These are phyloP conservation scores for Semibalanus balanoides DNA, from an alignment of 1,140 invertebrate genomes.

Conservation along the genomic window DNA sequence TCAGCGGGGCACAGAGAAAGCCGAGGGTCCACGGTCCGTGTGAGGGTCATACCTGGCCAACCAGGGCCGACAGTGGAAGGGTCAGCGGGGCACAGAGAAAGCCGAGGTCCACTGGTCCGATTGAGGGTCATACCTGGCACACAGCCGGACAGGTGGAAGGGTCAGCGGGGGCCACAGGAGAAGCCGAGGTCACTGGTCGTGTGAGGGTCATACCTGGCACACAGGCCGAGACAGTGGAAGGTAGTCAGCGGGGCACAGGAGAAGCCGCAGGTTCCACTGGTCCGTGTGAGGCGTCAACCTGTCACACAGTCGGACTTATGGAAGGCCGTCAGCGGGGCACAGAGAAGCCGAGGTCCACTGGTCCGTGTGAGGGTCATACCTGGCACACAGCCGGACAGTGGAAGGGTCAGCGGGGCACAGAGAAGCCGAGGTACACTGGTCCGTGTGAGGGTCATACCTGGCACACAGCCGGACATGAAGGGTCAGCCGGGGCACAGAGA, in stretches of 20 bases:
- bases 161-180: too few relatives aligned
- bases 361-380: slow-evolving; percentile 61
- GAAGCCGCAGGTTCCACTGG: slow-evolving; percentile 78
- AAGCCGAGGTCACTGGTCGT: too few relatives aligned
- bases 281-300: slow-evolving; percentile 61
- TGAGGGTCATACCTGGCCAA: too few relatives aligned
- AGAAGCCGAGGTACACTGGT: neutral
- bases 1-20: slow-evolving; percentile 37
- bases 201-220: too few relatives aligned
- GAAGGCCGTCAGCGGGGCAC: slow-evolving; percentile 13
- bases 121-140: too few relatives aligned
- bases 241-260: too few relatives aligned
- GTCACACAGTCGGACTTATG: slow-evolving; percentile 8
- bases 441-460: slow-evolving; percentile 21
- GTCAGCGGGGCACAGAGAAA: too few relatives aligned
- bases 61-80: too few relatives aligned
- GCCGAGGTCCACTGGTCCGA: too few relatives aligned
- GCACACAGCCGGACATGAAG: slow-evolving; percentile 28
- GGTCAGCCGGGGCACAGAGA: slow-evolving; percentile 22
- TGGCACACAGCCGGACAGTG: slow-evolving; percentile 20
- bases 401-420: neutral
- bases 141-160: too few relatives aligned
- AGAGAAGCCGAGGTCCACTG: slow-evolving; percentile 59
- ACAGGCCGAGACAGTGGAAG: too few relatives aligned
- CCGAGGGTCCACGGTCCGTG: too few relatives aligned